Conservation (phyloP, 2,888 invertebrate genomes). For the Microctonus aethiopoides region DNA sequence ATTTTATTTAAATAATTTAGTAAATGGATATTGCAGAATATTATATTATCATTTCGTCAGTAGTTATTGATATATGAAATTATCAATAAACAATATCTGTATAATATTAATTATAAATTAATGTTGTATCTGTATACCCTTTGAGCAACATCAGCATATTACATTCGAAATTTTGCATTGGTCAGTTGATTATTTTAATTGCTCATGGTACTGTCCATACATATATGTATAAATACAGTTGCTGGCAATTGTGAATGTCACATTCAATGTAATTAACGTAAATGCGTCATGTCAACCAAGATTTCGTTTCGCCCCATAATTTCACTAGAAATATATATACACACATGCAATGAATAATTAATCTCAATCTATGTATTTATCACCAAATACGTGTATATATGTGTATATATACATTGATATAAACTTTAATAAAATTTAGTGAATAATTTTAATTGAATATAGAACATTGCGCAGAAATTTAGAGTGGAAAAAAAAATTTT, state of each 20-base stretch:
- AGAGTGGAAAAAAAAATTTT: background rate
- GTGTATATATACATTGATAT: too few species aligned
- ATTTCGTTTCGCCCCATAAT: slow-evolving; percentile 13
- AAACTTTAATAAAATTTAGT: too few species aligned
- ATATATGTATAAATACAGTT: background rate
- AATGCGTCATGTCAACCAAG: slow-evolving; percentile 1
- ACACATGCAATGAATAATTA: background rate
- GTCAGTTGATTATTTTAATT: slow-evolving; percentile 3
- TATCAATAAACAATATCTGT: background rate
- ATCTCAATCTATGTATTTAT: too few species aligned
- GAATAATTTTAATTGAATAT: background rate
- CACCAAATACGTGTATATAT: background rate
- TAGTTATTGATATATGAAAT: background rate
- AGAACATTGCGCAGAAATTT: too few species aligned
- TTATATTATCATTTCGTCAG: background rate
- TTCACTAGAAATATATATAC: background rate
- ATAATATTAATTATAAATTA: background rate
- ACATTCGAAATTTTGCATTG: background rate
- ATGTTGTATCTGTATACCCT: background rate
- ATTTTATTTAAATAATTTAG: background rate
- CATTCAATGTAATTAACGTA: background rate
- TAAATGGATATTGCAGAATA: background rate
- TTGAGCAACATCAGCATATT: background rate
- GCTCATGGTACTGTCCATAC: background rate
- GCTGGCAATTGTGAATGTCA: background rate